Conservation (phyloP, 2,113 vertebrate species). For the Pyxicephalus adspersus region DNA sequence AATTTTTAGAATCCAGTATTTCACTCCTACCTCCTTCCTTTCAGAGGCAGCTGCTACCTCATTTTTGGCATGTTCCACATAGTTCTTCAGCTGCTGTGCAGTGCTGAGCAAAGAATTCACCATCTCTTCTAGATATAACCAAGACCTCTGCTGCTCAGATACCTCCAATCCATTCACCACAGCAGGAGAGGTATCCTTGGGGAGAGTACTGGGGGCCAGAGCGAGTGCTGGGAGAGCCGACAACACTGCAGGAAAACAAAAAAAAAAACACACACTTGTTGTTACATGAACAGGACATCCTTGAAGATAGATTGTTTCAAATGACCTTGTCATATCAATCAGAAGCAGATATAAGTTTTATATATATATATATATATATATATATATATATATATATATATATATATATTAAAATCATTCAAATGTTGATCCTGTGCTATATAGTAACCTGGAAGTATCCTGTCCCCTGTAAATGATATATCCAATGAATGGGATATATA, state of each 20-base stretch:
- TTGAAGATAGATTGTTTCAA: no score
- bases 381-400: no score
- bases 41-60: conserved; percentile 71
- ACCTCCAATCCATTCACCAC: conserved; percentile 80
- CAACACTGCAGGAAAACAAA: conserved; percentile 72
- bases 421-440: no score
- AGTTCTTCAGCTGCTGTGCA: conserved; percentile 89
- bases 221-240: conserved; percentile 88
- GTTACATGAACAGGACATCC: no score
- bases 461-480: no score
- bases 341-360: no score
- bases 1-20: not conserved
- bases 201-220: conserved; percentile 76
- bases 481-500: no score
- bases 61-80: conserved; percentile 88
- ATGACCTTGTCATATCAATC: no score
- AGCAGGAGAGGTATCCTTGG: conserved; percentile 71
- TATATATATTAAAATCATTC: no score
- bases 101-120: conserved; percentile 88
- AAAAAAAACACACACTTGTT: no score
- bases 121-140: conserved; percentile 92
- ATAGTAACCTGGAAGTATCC: no score
- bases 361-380: no score
- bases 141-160: conserved; percentile 80
- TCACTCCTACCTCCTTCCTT: conserved; percentile 82